Conservation (phyloP, 2,888 invertebrate species). For the Xylota segnis region DNA sequence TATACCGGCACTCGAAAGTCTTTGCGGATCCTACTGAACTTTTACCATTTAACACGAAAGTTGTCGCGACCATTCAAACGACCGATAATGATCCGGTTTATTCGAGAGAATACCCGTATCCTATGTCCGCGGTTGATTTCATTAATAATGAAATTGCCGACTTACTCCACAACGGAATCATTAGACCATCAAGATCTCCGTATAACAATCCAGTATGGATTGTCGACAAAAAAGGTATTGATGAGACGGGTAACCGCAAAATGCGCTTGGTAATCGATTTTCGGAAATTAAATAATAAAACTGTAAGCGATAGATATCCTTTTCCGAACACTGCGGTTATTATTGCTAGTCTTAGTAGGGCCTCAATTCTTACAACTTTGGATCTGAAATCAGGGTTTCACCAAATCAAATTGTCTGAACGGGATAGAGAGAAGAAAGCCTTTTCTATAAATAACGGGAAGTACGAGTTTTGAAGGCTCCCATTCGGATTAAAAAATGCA, state of each 20-base stretch:
- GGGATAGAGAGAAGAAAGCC: conserved; percentile 32
- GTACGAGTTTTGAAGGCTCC: conserved; percentile 30
- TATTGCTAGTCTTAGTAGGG: conserved; percentile 57
- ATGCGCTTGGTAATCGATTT: conserved; percentile 51
- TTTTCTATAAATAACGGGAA: conserved; percentile 31
- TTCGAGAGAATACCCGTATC: conserved; percentile 65
- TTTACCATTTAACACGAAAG: conserved; percentile 14
- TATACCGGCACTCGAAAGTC: conserved; percentile 11
- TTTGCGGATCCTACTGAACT: conserved; percentile 46
- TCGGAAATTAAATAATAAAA: conserved; percentile 50
- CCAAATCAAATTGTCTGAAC: conserved; percentile 58
- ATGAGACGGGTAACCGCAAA: conserved; percentile 27
- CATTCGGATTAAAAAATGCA: not conserved
- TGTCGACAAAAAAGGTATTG: conserved; percentile 51
- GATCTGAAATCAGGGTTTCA: conserved; percentile 73
- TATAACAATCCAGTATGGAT: conserved; percentile 60
- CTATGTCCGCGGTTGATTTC: conserved; percentile 60
- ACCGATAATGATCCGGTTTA: conserved; percentile 35
- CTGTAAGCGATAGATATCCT: conserved; percentile 72
- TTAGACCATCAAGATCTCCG: conserved; percentile 41
- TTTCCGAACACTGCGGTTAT: conserved; percentile 61
- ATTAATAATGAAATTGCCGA: conserved; percentile 51
- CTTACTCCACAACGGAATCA: conserved; percentile 9
- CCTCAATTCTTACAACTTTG: conserved; percentile 59
- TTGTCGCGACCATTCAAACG: conserved; percentile 32